Conservation (phyloP, 2,113 vertebrate genomes). For the Sminthopsis crassicaudata region DNA sequence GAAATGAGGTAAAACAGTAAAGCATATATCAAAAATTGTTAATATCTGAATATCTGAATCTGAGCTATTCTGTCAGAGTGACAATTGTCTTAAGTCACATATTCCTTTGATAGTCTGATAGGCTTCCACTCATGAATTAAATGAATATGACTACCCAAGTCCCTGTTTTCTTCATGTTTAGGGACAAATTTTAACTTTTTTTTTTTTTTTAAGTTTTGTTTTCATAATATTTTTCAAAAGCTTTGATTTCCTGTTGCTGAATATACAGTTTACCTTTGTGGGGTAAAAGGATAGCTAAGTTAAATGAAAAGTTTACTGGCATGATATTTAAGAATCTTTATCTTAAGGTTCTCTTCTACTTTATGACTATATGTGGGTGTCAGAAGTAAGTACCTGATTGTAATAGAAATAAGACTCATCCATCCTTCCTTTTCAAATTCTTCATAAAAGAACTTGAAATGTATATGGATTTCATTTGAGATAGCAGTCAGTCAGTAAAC, state of each 20-base stretch:
- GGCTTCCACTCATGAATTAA: not conserved
- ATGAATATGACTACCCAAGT: not conserved
- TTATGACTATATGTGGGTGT: not conserved
- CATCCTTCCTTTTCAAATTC: slow-evolving; percentile 23
- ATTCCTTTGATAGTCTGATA: not conserved
- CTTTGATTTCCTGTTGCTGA: not conserved
- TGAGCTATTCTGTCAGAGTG: not conserved
- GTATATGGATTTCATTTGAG: not conserved
- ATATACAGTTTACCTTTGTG: not conserved
- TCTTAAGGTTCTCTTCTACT: not conserved
- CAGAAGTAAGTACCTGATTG: not conserved
- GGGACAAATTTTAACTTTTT: slow-evolving; percentile 20
- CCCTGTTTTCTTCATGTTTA: not conserved
- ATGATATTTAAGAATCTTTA: slow-evolving; percentile 28
- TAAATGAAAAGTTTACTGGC: slow-evolving; percentile 34
- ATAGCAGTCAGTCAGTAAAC: not conserved
- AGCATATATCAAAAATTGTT: not conserved
- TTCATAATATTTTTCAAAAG: not conserved
- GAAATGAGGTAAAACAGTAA: not conserved
- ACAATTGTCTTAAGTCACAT: not conserved
- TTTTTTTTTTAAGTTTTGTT: slow-evolving; percentile 44
- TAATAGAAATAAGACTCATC: not conserved
- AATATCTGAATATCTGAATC: not conserved
- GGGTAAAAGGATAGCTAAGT: not conserved
- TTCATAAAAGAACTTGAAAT: not conserved